Evolutionary conservation across 2,888 invertebrate species (phyloP), one percentile per base, ranked within the genome.

Genomic region (Diarsia brunnea): DNA sequence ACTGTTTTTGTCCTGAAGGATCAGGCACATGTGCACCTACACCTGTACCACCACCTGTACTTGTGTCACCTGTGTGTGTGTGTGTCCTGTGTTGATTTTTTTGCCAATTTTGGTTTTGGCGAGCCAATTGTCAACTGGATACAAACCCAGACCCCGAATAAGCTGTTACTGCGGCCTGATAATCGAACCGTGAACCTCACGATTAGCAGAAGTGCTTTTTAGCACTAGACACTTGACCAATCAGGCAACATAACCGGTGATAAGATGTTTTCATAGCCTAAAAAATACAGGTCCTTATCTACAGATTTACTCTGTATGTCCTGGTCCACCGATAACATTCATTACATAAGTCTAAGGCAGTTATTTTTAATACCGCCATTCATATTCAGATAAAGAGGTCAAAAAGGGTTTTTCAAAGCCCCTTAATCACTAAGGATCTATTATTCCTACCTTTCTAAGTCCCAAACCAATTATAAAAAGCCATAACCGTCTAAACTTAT

Each of bases 381-480:
- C 65, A 66, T 63, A 63, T 58, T 63, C 55, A 7, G 24, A 68
- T 21, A 63, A 67, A 67, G 55, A 58, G 21, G 27, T n/a, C 27
- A n/a, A 19, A 65, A 55, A 49, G 14, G 55, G 14, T 43, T 70
- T 51, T 63, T 16, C 14, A 55, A 70, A 78, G 49, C 55, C 53
- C n/a, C 53, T 4, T 45, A 43, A 47, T 76, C 60, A 61, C 53
- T 49, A 67, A 63, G 68, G 55, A 64, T 75, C 82, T 79, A 67
- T 75, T 67, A 68, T 75, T 38, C 38, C 63, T 51, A n/a, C 43
- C 70, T 43, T 27, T 16, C 31, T 24, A 65, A 71, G 21, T 14
- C 71, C 68, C 78, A 66, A 69, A 49, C 47, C 79, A 72, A 72
- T 79, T 84, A 69, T 61, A 84, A 72, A 73, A 72, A 55, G n/a